These are phyloP conservation scores for Lumbricus terrestris DNA, from an alignment of 2,888 invertebrate species.

Conservation along the genomic window DNA sequence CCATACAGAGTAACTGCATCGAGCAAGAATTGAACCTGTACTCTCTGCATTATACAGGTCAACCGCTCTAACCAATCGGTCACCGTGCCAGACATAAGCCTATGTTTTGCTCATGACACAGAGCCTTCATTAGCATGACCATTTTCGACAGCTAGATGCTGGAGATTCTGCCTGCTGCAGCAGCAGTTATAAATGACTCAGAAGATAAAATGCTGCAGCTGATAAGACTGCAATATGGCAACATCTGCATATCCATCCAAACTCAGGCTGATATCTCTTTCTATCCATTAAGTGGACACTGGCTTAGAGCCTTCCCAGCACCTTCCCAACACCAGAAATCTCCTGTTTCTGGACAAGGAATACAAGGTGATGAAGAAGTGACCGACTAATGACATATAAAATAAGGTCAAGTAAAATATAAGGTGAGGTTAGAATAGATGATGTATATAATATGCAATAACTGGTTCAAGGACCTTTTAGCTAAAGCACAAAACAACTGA, in stretches of 20 bases:
- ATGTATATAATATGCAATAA: background rate
- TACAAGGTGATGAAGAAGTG: background rate
- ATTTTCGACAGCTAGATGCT: background rate
- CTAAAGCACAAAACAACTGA: background rate
- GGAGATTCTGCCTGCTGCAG: background rate
- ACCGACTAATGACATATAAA: background rate
- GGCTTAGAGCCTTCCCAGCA: background rate
- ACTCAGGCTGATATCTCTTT: background rate
- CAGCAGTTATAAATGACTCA: background rate
- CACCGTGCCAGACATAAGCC: too few species aligned
- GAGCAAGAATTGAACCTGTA: too few species aligned
- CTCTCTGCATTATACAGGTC: too few species aligned
- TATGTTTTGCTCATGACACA: background rate
- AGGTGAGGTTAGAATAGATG: background rate
- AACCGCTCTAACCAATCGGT: too few species aligned
- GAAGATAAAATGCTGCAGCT: background rate
- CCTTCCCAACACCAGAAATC: background rate
- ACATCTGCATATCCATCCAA: background rate
- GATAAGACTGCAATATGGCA: background rate
- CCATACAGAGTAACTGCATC: too few species aligned
- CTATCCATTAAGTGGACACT: background rate
- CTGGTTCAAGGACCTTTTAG: background rate
- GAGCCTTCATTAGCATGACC: background rate
- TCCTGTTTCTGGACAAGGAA: background rate
- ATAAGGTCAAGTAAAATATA: background rate